Base-by-base conservation (phyloP, 53 echinoderm and acorn worm species). In the Stichopus horrens region DNA sequence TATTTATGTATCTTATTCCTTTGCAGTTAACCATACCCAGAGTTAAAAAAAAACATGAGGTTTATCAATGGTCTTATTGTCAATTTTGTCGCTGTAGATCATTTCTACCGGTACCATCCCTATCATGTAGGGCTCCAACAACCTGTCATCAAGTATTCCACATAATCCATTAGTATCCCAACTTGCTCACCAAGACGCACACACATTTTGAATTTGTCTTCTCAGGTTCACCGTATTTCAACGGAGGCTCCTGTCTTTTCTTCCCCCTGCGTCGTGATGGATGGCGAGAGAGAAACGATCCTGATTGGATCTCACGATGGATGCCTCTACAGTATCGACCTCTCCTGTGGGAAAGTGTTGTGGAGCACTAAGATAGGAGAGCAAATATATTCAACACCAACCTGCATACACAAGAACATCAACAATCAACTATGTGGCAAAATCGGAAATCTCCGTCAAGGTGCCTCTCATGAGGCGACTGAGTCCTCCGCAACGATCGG, bases 271-370 rank as follows among this genome's bases (percentile, higher is more conserved):
- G 7, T 86, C 37, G 8, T 66, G 58, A 20, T 76, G 13, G 7
- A 16, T 19, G 60, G n/a, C 53, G 21, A 76, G 20, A 63, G 63
- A 55, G 83, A 84, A 7, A 37, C 19, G 63, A 87, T 93, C 6
- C 88, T 96, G 23, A 92, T 96, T 93, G 96, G 96, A 21, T 95
- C 95, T 22, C 96, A 96, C 60, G 92, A 95, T 74, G 90, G 90
- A 18, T 54, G 77, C 74, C 90, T 96, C 75, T 95, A 95, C 86
- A 93, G 96, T 18, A 81, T 96, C 56, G 83, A 88, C 58, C 82
- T 88, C 7, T 86, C 88, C 9, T 92, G 91, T 19, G 79, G 88
- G 60, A 57, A 63, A 5, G 23, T 21, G 4, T 92, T 92, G 93
- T 83, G 65, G 79, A 74, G 78, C 60, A 55, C 73, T 65, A 88